Evolutionary conservation across 1,140 invertebrate genomes (phyloP).

Genomic region (Neodiprion lecontei): DNA sequence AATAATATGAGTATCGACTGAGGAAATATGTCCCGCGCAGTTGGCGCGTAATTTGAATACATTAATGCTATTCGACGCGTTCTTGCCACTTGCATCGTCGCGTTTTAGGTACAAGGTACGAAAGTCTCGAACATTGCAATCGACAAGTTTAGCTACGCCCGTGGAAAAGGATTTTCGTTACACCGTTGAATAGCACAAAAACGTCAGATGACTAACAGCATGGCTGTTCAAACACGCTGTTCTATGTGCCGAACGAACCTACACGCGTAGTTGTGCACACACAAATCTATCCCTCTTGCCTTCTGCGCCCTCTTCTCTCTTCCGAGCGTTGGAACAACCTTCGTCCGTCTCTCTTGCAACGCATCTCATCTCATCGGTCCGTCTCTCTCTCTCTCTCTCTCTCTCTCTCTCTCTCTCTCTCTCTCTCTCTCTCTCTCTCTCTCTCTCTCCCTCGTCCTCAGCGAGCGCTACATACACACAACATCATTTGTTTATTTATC

Average conservation of each 20-base stretch:
- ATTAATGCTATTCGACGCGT: too few species aligned
- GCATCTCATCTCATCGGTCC: too few species aligned
- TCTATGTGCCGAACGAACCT: background rate
- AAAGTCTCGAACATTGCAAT: too few species aligned
- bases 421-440: background rate
- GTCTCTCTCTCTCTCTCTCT: background rate
- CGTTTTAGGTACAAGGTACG: too few species aligned
- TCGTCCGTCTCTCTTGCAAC: too few species aligned
- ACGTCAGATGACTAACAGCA: conserved; percentile 7
- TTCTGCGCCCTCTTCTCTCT: background rate
- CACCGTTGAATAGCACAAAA: background rate
- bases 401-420: background rate
- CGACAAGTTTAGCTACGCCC: too few species aligned
- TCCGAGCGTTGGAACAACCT: too few species aligned
- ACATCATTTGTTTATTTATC: background rate
- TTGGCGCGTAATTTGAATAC: too few species aligned
- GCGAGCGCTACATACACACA: background rate
- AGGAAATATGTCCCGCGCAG: too few species aligned
- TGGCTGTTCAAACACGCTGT: conserved; percentile 4
- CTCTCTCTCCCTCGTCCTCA: background rate
- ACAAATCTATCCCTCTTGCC: background rate
- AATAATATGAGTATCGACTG: too few species aligned
- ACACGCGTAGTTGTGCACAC: background rate
- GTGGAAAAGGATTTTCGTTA: background rate
- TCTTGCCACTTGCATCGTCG: too few species aligned